A percentile compares a stretch with the other conserved stretches of the same genome.
These are phyloP conservation scores for Centrocercus urophasianus DNA, from an alignment of 2,113 vertebrate species.

Conservation along the genomic window DNA sequence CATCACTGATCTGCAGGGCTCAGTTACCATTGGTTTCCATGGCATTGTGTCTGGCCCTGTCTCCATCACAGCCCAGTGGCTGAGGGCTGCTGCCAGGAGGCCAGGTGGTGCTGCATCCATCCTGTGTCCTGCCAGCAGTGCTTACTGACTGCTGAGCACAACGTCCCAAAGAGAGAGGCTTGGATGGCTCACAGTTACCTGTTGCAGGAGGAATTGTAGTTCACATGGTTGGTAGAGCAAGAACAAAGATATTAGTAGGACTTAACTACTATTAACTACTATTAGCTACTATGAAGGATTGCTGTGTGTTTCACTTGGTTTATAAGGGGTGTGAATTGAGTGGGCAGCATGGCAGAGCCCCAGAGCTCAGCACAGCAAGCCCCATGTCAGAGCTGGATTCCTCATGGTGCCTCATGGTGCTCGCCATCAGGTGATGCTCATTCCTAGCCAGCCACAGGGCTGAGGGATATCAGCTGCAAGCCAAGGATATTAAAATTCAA, in stretches of 20 bases:
- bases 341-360: not conserved
- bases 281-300: not conserved
- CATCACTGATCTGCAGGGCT: fast-evolving
- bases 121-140: not conserved
- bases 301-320: not conserved
- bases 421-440: not conserved
- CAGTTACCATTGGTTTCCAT: not conserved
- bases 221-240: not conserved
- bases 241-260: not conserved
- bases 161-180: not conserved
- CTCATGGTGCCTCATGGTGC: not conserved
- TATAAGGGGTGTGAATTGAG: not conserved
- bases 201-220: not conserved
- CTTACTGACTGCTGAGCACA: not conserved
- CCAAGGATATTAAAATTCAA: not conserved
- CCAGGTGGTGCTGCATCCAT: not conserved
- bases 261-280: not conserved
- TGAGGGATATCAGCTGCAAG: not conserved
- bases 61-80: fast-evolving
- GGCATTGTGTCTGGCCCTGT: fast-evolving
- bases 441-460: not conserved
- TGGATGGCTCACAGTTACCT: not conserved
- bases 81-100: not conserved
- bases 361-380: not conserved
- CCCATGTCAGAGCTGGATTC: not conserved